Base-by-base conservation (phyloP, 2,797 vertebrate species). In the Mareca strepera region DNA sequence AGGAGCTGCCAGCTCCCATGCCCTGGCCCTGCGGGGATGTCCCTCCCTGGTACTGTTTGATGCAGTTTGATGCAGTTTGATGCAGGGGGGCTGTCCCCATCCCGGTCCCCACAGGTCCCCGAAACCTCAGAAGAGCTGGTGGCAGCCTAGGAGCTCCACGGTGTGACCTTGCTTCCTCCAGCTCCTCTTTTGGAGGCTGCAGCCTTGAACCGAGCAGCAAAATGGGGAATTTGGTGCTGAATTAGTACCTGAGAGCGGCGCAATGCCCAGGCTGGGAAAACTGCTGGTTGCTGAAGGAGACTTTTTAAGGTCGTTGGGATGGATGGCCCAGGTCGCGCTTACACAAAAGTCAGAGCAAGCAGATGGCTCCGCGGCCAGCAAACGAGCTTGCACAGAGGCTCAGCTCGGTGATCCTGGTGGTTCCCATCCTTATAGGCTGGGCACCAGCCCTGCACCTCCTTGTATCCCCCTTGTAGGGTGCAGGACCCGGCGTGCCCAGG, bases 261-360 rank as follows among this genome's bases (percentile, higher is more conserved):
- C 2, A 3, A 59, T 73, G 64, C 56, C 82, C 62, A 1, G 14
- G 48, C 0, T 1, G 37, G 68, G 66, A 44, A 46, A 35, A 31
- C 9, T 14, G 25, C 62, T 70, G 77, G n/a, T 70, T 83, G 55
- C 43, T 13, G 21, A 14, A 18, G 13, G 33, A 39, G 21, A 46
- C 48, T 26, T 64, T 46, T 83, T 14, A 25, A 4, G 3, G 11
- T 39, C 62, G 67, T 28, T 55, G 81, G 26, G 55, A 58, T 43
- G 81, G 58, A 59, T n/a, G 53, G 53, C 37, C 50, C 59, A 68
- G 62, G 44, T 77, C 3, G 1, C 2, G 17, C n/a, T 62, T 46
- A 11, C 25, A 11, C 11, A 3, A 0, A 1, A n/a, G 25, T 39
- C 1, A 2, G 48, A 60, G 48, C 31, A 26, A 2, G 23, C 2